Base-by-base conservation (phyloP, 1,140 invertebrate genomes). In the Megalopta genalis region DNA sequence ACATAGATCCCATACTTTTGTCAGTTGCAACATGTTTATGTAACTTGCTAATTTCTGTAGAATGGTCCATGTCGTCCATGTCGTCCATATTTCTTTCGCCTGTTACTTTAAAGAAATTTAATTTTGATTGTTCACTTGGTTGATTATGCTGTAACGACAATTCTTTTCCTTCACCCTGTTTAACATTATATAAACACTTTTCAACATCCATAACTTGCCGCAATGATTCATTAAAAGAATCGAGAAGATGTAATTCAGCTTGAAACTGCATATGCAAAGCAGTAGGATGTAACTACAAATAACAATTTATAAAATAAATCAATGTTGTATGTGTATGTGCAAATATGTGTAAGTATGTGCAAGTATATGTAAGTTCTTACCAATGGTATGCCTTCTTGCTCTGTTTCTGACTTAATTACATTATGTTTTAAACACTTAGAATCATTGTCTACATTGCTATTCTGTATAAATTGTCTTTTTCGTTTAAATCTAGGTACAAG, bases 221-320 rank as follows among this genome's bases (percentile, higher is more conserved):
- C 7, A 93, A 71, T 9, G 91, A 92, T 76, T 93, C 92, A 57
- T 92, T 91, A 60, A 91, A 92, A 21, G 91, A 90, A 73, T 93
- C 92, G 57, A 93, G 82, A 32, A 93, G 87, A 87, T 91, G 92
- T 23, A 93, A 82, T 79, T 93, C 92, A 0, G 92, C 89, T 86
- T 93, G 91, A 75, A 92, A 91, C 69, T 93, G 91, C 87, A 92
- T 92, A 78, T 92, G 89, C 27, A 93, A 84, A n/a, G 92, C 92
- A 52, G 87, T 89, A 78, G 92, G 91, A 69, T 91, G 90, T 70
- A 91, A 69, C 88, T 92, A 46, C 39, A 85, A 78, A 76, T 76
- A 27, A 18, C 83, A 78, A 65, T 63, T 25, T 37, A 73, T 21
- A 68, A 27, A 54, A 37, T 73, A 37, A 32, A 70, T 9, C 14